Percentiles rank a stretch among this genome's conserved stretches.
These are phyloP conservation scores for Hesperia comma DNA, from an alignment of 2,888 invertebrate genomes.

Conservation along the genomic window DNA sequence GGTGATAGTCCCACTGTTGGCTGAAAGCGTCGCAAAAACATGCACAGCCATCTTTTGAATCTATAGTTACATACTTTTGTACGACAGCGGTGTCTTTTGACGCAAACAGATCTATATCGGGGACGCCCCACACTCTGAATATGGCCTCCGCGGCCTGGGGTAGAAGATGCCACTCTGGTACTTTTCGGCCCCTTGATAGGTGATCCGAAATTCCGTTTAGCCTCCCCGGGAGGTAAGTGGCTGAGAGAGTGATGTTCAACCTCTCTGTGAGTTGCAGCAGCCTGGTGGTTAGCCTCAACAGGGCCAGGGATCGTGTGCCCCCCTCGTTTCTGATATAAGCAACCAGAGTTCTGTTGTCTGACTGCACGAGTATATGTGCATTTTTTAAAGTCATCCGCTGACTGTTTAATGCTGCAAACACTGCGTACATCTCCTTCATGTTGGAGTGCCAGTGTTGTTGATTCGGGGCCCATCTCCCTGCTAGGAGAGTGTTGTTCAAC, in stretches of 20 bases:
- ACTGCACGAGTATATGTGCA: constrained; percentile 37
- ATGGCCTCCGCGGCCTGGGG: constrained; percentile 30
- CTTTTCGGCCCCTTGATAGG: constrained; percentile 42
- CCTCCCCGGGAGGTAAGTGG: constrained; percentile 45
- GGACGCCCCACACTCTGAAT: constrained; percentile 40
- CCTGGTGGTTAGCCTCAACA: no score
- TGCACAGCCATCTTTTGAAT: constrained; percentile 15
- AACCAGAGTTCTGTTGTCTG: constrained; percentile 41
- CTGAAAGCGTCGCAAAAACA: no score
- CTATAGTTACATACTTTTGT: constrained; percentile 27
- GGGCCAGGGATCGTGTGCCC: no score
- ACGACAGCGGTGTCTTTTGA: constrained; percentile 30
- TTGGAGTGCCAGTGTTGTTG: constrained; percentile 45
- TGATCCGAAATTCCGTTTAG: no score
- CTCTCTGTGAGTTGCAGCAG: no score
- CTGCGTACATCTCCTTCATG: constrained; percentile 44
- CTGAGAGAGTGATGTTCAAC: constrained; percentile 19
- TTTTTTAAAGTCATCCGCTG: constrained; percentile 31
- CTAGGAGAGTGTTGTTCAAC: constrained; percentile 39
- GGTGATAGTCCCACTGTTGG: no score
- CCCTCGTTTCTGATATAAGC: constrained; percentile 46
- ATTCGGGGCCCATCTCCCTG: constrained; percentile 29
- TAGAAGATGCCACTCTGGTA: no score
- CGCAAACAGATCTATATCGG: constrained; percentile 42
- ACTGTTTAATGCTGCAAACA: no score